Base-by-base conservation (phyloP, 2,113 vertebrate genomes). In the Paratilapia polleni region DNA sequence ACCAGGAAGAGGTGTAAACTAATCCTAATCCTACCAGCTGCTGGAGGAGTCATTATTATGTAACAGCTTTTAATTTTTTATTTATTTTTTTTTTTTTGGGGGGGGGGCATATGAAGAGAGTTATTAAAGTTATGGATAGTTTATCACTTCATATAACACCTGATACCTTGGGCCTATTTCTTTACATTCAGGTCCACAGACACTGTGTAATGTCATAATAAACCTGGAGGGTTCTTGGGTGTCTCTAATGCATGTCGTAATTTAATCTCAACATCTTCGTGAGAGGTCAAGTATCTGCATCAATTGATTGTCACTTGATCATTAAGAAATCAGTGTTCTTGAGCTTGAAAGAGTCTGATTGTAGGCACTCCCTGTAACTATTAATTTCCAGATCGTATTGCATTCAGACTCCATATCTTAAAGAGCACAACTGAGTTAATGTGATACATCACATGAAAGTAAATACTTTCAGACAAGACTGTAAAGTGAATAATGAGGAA, bases 181-280 rank as follows among this genome's bases (percentile, higher is more conserved):
- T 9, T 73, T 28, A 28, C 68, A 54, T 73, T 73, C 68, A 79
- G 2, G 26, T 9, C 14, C 60, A 56, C 47, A 79, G 60, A 64
- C 14, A 56, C 49, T 62, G 54, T 36, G 17, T 14, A 68, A 60
- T 56, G 9, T 9, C 8, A 36, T 28, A 52, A 74, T 22, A 66
- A 82, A n/a, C 38, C 26, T 59, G 20, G 41, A 28, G 31, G 76
- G 43, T 6, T 83, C 34, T n/a, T 54, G 34, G 24, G 12, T 80
- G 43, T 34, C 57, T 54, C 43, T 58, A 62, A 70, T 26, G n/a
- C 15, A 58, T 49, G 56, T 77, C 47, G 86, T 80, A 90, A 87
- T 79, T 79, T 76, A 86, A 87, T 68, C 59, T 81, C 77, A 82
- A 87, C 75, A 83, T 82, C 74, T 47, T 78, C 60, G 70, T 54